A percentile compares a stretch with the other conserved stretches of the same genome.
Evolutionary conservation across 1,140 invertebrate species (phyloP).

Genomic region (Penaeus vannamei): DNA sequence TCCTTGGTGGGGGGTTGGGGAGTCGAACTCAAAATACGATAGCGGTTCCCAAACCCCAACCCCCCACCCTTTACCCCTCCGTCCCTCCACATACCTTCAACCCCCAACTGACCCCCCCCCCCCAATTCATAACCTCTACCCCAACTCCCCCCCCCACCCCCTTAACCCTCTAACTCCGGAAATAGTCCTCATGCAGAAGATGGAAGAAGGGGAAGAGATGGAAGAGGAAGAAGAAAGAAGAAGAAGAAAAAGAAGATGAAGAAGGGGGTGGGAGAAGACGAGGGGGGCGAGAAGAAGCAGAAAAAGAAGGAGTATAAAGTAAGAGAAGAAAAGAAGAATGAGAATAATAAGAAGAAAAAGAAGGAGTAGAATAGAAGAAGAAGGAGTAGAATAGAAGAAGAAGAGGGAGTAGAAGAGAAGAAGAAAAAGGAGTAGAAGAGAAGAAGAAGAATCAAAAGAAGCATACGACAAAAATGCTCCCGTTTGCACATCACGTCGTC

Average conservation of each 20-base stretch:
- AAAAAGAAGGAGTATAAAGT: neutral
- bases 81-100: no score
- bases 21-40: neutral
- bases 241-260: neutral
- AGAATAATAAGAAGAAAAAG: neutral
- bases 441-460: neutral
- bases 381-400: neutral
- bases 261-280: neutral
- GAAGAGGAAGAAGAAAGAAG: neutral
- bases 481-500: neutral
- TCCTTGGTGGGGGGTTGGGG: neutral
- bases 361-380: neutral
- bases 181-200: neutral
- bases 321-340: neutral
- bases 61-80: no score
- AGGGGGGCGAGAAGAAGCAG: neutral
- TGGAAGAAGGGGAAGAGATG: slow-evolving; percentile 22
- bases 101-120: no score
- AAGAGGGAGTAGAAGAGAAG: neutral
- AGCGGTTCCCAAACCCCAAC: no score
- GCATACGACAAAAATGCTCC: neutral
- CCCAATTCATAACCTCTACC: no score
- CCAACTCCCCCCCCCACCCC: no score
- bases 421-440: neutral
- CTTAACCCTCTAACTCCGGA: no score